Base-by-base conservation (phyloP, 2,113 vertebrate genomes). In the Plectropomus leopardus region DNA sequence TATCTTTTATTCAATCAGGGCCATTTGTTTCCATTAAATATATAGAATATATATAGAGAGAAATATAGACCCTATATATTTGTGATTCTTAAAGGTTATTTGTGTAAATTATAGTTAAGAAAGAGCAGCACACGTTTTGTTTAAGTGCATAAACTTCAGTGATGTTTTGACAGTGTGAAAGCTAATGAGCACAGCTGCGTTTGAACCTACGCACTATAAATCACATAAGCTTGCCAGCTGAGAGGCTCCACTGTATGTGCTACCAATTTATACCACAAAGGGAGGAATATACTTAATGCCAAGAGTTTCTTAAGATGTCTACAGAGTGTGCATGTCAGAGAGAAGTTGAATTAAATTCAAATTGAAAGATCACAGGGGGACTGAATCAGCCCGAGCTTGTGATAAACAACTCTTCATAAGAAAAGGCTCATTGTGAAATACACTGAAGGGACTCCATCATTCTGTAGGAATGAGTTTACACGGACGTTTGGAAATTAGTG, bases 141-240 rank as follows among this genome's bases (percentile, higher is more conserved):
- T 19, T 19, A 54, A 53, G 34, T 57, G 4, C 23, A 32, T n/a
- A 23, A 14, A 72, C 44, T 65, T 78, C 65, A 58, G 30, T 50
- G 48, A 60, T 59, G 74, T 77, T 76, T 74, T 79, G 67, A 82
- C 65, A 76, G 54, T 30, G 66, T 53, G 23, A 50, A 36, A 57
- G 50, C 73, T 87, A 86, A 85, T 83, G 68, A 88, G 78, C 55
- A 30, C 28, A 42, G 73, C 72, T 30, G 1, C 17, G 58, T 42
- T 85, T 74, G 57, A 80, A 71, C 58, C 72, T 51, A 55, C 28
- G 9, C 44, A 17, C 61, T 58, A 7, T 50, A 45, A 64, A 83
- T 76, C 50, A 10, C 19, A 82, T 54, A 28, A 32, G 40, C 60
- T 72, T 5, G 23, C 61, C 19, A 55, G 53, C 14, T 47, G 32